phyloP scores from a whole-genome alignment of 2,113 vertebrate species.

The Halcyon senegalensis region DNA sequence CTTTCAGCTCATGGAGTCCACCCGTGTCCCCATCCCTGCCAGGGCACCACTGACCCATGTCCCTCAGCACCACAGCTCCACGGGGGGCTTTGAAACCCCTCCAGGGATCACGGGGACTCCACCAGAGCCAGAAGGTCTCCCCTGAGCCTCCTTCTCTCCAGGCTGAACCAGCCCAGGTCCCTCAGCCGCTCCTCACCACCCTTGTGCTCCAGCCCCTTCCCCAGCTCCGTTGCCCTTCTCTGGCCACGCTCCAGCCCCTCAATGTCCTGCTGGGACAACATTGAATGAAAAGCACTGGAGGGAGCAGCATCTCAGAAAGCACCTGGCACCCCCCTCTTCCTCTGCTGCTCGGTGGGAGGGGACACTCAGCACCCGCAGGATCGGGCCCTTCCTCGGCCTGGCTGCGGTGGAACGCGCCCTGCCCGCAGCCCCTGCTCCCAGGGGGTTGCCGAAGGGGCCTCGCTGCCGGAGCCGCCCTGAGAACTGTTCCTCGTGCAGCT shows the following conservation, averaged over 20 bases:
- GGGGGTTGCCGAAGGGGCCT: background rate
- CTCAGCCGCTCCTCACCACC: background rate
- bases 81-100: background rate
- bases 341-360: background rate
- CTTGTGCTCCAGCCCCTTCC: background rate
- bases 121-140: background rate
- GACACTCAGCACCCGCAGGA: background rate
- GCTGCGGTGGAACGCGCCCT: fast-evolving
- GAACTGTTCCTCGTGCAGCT: background rate
- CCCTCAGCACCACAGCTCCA: background rate
- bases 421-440: background rate
- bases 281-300: too few relatives aligned
- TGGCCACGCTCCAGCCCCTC: background rate
- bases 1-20: too few relatives aligned
- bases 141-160: background rate
- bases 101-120: too few relatives aligned
- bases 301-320: background rate
- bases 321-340: too few relatives aligned
- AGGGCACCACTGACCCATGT: background rate
- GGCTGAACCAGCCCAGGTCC: background rate
- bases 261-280: background rate
- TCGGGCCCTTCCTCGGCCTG: background rate
- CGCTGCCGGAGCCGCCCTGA: fast-evolving
- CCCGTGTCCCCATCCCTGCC: too few relatives aligned
- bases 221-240: background rate